Percentiles rank a stretch among this genome's conserved stretches.
Evolutionary conservation across 2,888 invertebrate species (phyloP).

Genomic region (Lochmaea crataegi): DNA sequence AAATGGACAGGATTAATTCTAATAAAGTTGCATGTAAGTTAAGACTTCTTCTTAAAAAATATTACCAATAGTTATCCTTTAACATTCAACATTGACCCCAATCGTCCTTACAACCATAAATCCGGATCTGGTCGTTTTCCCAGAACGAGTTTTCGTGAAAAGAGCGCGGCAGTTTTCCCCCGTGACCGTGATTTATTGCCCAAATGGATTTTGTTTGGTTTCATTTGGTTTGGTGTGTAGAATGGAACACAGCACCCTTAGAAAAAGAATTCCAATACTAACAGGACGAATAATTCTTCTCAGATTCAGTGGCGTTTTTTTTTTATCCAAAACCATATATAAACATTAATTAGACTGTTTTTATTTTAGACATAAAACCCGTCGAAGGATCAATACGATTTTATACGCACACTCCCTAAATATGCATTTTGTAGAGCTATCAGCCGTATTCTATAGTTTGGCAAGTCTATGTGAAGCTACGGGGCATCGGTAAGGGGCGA

Average conservation of each 20-base stretch:
- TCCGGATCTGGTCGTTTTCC: slow-evolving; percentile 31
- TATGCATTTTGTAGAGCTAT: too few relatives aligned
- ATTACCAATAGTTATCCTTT: slow-evolving; percentile 15
- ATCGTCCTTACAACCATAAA: slow-evolving; percentile 22
- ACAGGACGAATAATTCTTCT: slow-evolving; percentile 29
- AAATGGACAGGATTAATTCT: too few relatives aligned
- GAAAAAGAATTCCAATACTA: slow-evolving; percentile 38
- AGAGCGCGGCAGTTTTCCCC: slow-evolving; percentile 50
- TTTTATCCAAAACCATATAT: background rate
- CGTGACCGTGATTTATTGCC: slow-evolving; percentile 51
- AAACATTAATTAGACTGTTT: background rate
- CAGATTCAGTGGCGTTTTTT: slow-evolving; percentile 13
- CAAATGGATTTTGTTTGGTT: slow-evolving; percentile 53
- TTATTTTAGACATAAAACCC: background rate
- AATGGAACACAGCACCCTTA: slow-evolving; percentile 34
- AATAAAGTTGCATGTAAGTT: too few relatives aligned
- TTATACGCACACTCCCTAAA: background rate
- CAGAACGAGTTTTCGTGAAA: slow-evolving; percentile 37
- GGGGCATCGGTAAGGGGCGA: too few relatives aligned
- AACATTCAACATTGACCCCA: slow-evolving; percentile 20
- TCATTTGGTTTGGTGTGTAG: slow-evolving; percentile 41
- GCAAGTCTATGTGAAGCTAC: too few relatives aligned
- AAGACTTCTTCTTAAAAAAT: background rate
- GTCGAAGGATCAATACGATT: too few relatives aligned
- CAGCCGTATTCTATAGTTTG: too few relatives aligned